Percentiles rank a stretch among this genome's conserved stretches.
These are phyloP conservation scores for Heteromyza rotundicornis DNA, from an alignment of 2,888 invertebrate genomes.

Conservation along the genomic window DNA sequence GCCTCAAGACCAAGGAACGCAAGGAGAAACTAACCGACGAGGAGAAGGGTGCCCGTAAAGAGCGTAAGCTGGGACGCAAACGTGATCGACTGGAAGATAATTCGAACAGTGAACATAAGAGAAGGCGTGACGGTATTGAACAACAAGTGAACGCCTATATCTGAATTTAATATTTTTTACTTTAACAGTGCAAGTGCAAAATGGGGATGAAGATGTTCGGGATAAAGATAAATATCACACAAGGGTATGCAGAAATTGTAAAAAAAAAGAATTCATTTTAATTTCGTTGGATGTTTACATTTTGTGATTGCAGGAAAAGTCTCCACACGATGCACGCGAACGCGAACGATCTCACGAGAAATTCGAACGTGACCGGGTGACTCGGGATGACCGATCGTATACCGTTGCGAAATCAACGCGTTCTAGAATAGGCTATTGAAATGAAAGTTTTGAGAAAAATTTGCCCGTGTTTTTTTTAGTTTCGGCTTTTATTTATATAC, in stretches of 20 bases:
- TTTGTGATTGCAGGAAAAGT: slow-evolving; percentile 88
- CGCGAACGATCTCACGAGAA: slow-evolving; percentile 79
- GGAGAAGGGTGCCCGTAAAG: slow-evolving; percentile 80
- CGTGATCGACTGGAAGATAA: slow-evolving; percentile 80
- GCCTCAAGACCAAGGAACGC: slow-evolving; percentile 66
- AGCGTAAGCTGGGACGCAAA: slow-evolving; percentile 81
- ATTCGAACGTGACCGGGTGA: slow-evolving; percentile 65
- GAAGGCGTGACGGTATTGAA: slow-evolving; percentile 83
- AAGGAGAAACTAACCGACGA: slow-evolving; percentile 75
- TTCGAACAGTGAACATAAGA: slow-evolving; percentile 73
- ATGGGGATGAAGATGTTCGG: slow-evolving; percentile 77
- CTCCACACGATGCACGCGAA: slow-evolving; percentile 71
- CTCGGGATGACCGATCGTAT: slow-evolving; percentile 74
- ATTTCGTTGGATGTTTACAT: too few relatives aligned
- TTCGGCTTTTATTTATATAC: too few relatives aligned
- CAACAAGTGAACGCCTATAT: slow-evolving; percentile 3
- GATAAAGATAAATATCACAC: slow-evolving; percentile 82
- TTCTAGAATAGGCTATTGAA: slow-evolving; percentile 53
- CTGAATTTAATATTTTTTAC: too few relatives aligned
- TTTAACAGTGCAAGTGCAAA: too few relatives aligned
- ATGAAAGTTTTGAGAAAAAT: too few relatives aligned
- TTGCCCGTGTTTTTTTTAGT: too few relatives aligned
- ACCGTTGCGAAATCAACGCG: slow-evolving; percentile 65
- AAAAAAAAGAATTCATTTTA: too few relatives aligned
- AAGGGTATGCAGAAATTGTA: too few relatives aligned